Evolutionary conservation across 2,888 invertebrate genomes (phyloP).

Genomic region (Volucella bombylans): DNA sequence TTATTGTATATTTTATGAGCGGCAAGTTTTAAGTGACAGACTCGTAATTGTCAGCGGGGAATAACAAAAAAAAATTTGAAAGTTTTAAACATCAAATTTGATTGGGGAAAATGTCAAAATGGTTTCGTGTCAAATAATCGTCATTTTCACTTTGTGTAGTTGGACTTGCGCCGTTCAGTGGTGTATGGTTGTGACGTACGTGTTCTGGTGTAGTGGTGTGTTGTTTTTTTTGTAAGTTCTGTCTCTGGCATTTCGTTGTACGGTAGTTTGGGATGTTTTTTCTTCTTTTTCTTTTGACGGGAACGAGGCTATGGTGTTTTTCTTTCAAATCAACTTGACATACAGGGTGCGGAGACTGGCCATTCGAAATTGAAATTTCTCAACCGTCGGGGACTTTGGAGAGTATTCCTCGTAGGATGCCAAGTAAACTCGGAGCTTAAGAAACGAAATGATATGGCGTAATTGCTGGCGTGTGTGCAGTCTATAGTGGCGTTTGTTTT

Average conservation of each 20-base stretch:
- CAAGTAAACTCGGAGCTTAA: too few species aligned
- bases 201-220: constrained; percentile 17
- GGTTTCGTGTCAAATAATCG: constrained; percentile 73
- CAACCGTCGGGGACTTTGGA: too few species aligned
- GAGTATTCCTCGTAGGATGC: too few species aligned
- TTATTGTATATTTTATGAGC: constrained; percentile 59
- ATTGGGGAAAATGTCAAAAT: constrained; percentile 74
- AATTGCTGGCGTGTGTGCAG: too few species aligned
- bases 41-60: constrained; percentile 67
- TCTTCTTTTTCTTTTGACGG: background rate
- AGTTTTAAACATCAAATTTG: constrained; percentile 73
- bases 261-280: background rate
- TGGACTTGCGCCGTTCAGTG: constrained; percentile 38
- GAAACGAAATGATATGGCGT: too few species aligned
- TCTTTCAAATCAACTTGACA: constrained; percentile 39
- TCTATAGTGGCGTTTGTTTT: too few species aligned
- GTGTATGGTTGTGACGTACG: constrained; percentile 36
- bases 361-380: too few species aligned
- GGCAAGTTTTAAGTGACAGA: constrained; percentile 63
- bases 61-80: constrained; percentile 67
- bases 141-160: constrained; percentile 60
- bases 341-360: background rate
- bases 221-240: constrained; percentile 10
- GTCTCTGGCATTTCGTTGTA: constrained; percentile 12
- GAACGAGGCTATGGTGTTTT: constrained; percentile 15